Conservation (phyloP, 1,140 invertebrate genomes). For the Coelopa frigida region DNA sequence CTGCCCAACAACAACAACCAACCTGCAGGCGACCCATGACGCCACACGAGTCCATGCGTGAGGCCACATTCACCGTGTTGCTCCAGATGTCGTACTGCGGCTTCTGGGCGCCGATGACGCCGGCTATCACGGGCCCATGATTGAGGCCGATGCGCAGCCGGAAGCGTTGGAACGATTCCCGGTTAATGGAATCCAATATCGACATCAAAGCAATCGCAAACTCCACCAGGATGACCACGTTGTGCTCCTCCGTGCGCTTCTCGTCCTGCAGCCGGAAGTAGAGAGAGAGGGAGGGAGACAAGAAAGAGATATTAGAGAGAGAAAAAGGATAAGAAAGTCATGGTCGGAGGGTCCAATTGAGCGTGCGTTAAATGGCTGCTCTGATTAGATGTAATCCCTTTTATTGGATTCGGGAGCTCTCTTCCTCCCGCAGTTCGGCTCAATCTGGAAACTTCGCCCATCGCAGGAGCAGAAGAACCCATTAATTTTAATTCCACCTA, state of each 20-base stretch:
- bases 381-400: no score
- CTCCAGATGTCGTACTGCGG: slow-evolving; percentile 98
- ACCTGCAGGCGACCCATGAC: slow-evolving; percentile 79
- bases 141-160: slow-evolving; percentile 87
- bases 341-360: no score
- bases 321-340: slow-evolving; percentile 3
- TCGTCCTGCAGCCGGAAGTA: no score
- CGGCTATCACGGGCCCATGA: slow-evolving; percentile 90
- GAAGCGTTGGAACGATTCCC: slow-evolving; percentile 94
- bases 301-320: no score
- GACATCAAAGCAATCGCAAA: slow-evolving; percentile 89
- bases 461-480: no score
- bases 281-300: no score
- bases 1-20: no score
- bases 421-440: no score
- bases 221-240: slow-evolving; percentile 83
- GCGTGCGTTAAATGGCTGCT: no score
- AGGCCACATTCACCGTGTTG: slow-evolving; percentile 94
- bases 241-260: slow-evolving; percentile 71
- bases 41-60: slow-evolving; percentile 93
- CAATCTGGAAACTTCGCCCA: no score
- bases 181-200: slow-evolving; percentile 89
- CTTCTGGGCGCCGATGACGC: slow-evolving; percentile 91
- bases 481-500: no score
- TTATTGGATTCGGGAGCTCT: no score